Conservation (phyloP, 2,888 invertebrate genomes). For the Meteorus colon region DNA sequence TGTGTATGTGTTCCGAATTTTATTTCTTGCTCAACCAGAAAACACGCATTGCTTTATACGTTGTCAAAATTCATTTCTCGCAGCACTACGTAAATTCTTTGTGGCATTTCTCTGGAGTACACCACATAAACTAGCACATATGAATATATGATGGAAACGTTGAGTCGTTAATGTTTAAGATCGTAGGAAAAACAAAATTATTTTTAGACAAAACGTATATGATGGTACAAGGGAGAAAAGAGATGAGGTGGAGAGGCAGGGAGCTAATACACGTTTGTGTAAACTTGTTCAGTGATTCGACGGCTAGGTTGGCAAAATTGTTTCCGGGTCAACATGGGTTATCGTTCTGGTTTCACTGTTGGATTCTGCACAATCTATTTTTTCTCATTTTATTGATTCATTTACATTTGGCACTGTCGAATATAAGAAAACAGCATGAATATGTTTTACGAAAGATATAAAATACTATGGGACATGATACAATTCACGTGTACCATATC, state of each 20-base stretch:
- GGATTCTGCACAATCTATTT: constrained; percentile 20
- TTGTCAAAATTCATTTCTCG: not conserved
- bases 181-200: constrained; percentile 36
- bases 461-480: too few relatives aligned
- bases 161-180: constrained; percentile 24
- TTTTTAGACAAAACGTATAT: constrained; percentile 28
- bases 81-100: constrained; percentile 6
- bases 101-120: not conserved
- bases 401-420: not conserved
- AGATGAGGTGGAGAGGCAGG: not conserved
- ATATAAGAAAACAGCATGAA: not conserved
- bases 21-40: not conserved
- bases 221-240: not conserved
- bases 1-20: not conserved
- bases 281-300: constrained; percentile 30
- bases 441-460: too few relatives aligned
- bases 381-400: constrained; percentile 13
- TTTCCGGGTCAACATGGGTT: constrained; percentile 39
- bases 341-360: constrained; percentile 19
- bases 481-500: too few relatives aligned
- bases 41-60: not conserved
- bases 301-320: constrained; percentile 25
- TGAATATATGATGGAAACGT: constrained; percentile 14
- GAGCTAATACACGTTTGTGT: constrained; percentile 33
- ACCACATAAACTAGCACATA: not conserved